Conservation (phyloP, 2,888 invertebrate genomes). For the Caenorhabditis imperialis region DNA sequence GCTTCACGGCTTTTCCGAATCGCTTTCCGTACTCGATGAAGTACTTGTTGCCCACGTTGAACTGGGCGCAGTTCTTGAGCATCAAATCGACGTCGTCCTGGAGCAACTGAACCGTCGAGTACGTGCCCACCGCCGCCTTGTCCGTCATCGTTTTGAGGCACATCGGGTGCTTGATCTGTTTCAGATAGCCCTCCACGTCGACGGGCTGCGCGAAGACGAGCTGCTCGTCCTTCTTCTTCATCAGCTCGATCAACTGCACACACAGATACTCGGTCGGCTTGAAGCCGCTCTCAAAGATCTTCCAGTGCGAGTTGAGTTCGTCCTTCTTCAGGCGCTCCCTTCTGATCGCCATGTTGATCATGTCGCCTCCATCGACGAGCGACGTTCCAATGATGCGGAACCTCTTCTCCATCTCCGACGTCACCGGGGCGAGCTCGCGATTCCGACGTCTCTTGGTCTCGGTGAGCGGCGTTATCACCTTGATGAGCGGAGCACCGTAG, state of each 20-base stretch:
- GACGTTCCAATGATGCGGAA: constrained; percentile 93
- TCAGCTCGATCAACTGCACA: neutral
- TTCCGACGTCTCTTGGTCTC: neutral
- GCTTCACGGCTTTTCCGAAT: constrained; percentile 22
- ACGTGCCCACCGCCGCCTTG: constrained; percentile 78
- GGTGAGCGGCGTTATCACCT: constrained; percentile 78
- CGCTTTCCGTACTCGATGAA: constrained; percentile 64
- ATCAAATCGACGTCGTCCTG: constrained; percentile 94
- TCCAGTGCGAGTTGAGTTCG: neutral
- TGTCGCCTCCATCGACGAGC: constrained; percentile 90
- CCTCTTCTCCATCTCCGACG: constrained; percentile 83
- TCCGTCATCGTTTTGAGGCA: constrained; percentile 89
- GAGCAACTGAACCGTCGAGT: constrained; percentile 83
- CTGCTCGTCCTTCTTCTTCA: constrained; percentile 10
- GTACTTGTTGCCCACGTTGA: constrained; percentile 84
- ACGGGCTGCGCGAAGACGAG: constrained; percentile 70
- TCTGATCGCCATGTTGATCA: constrained; percentile 94
- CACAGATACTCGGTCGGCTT: constrained; percentile 2
- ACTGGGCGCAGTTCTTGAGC: constrained; percentile 93
- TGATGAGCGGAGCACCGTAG: constrained; percentile 93
- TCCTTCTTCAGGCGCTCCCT: constrained; percentile 89
- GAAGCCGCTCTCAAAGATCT: constrained; percentile 11
- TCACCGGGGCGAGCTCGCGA: constrained; percentile 15
- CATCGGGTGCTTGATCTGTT: constrained; percentile 89
- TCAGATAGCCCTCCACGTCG: constrained; percentile 86